Evolutionary conservation across 2,113 vertebrate species (phyloP), one percentile per base, ranked within the genome.

Genomic region (Triplophysa siluroides): DNA sequence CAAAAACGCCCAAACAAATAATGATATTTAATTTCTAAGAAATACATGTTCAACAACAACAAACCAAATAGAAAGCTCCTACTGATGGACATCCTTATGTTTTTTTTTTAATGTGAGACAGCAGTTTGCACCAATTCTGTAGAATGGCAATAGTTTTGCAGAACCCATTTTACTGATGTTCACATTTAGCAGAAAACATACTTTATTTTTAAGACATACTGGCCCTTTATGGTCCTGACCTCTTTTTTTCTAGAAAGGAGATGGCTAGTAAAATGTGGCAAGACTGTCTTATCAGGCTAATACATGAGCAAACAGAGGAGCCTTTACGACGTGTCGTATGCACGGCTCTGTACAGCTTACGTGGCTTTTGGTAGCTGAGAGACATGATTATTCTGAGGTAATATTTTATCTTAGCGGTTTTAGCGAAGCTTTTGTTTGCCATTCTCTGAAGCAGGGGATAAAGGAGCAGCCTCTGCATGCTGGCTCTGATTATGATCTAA

Each of bases 401-500:
- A 85, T 85, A 87, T 89, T 91, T 93, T 91, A 92, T 91, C 91
- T 92, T 90, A 88, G 90, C 92, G 89, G 90, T 91, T 91, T 86
- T 52, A 52, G 62, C 82, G 24, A 78, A 69, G 79, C 89, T 94
- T 52, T 95, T 96, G 94, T 96, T 96, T 95, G 94, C 92, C 89
- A 92, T 93, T 93, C 95, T 96, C 94, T 96, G 94, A 96, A 95
- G 94, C 91, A 67, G 80, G 88, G 95, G 93, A 96, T 97, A 93
- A 96, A 97, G 96, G 95, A 89, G 76, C 91, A 91, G 92, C 91
- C 90, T 91, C 62, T 89, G 90, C 89, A 92, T 93, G 92, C 93
- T 94, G 94, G 87, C 91, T 95, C 93, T 95, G 95, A 97, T 96
- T 95, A 95, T 92, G 90, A 95, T 94, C 94, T 93, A 94, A 94